Conservation (phyloP, 2,113 vertebrate species). For the Chaetura pelagica region DNA sequence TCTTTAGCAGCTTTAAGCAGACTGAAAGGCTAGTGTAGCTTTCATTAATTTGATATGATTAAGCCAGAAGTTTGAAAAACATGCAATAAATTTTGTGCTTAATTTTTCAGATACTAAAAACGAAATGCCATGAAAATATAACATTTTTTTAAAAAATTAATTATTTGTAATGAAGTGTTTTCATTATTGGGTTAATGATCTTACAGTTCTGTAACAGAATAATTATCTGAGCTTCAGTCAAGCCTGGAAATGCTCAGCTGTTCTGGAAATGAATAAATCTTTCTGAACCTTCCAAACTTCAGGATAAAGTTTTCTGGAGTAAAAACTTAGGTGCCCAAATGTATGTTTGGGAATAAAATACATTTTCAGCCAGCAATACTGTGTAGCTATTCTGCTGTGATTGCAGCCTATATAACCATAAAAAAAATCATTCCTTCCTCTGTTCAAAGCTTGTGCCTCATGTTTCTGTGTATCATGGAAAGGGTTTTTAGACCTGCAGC, state of each 20-base stretch:
- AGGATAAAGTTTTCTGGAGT: neutral
- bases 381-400: neutral
- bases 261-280: neutral
- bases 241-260: neutral
- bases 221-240: neutral
- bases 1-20: neutral
- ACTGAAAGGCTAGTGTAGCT: neutral
- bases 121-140: neutral
- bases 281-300: neutral
- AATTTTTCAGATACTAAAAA: neutral
- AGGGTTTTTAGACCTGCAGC: neutral
- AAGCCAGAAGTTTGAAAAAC: neutral
- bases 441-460: neutral
- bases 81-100: neutral
- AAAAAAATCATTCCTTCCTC: neutral
- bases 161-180: neutral
- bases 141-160: neutral
- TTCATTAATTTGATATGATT: neutral
- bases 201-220: neutral
- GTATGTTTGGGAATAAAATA: neutral
- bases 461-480: neutral
- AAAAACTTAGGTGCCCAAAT: neutral
- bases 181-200: neutral
- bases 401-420: neutral
- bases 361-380: neutral